These are phyloP conservation scores for Choloepus didactylus DNA, from an alignment of 2,797 vertebrate species.

Conservation along the genomic window DNA sequence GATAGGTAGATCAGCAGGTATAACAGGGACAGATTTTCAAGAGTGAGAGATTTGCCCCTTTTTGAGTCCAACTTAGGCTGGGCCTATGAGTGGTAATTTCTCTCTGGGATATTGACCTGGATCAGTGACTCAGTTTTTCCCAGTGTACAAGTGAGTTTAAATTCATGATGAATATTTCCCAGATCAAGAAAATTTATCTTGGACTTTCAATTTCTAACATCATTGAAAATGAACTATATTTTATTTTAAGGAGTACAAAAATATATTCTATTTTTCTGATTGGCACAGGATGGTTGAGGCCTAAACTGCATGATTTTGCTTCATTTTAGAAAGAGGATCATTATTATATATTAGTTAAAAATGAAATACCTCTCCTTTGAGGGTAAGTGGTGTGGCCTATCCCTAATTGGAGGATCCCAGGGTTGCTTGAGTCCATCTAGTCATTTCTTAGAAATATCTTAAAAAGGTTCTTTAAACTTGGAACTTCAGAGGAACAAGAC, in stretches of 20 bases:
- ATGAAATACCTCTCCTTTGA: not conserved
- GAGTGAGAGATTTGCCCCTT: not conserved
- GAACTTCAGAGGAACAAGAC: not conserved
- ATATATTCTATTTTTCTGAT: not conserved
- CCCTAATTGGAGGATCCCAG: not conserved
- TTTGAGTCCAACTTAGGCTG: not conserved
- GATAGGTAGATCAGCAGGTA: not conserved
- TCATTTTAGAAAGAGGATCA: not conserved
- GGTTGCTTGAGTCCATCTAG: not conserved
- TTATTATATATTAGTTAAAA: not conserved
- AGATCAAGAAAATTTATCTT: not conserved
- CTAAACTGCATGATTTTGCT: not conserved
- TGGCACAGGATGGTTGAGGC: not conserved
- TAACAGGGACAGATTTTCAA: not conserved
- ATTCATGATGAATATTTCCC: not conserved
- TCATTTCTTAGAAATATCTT: not conserved
- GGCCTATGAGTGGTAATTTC: not conserved
- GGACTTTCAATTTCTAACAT: not conserved
- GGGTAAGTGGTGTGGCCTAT: not conserved
- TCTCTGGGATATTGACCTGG: not conserved
- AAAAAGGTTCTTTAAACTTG: not conserved
- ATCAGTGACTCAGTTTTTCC: not conserved
- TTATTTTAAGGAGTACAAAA: not conserved
- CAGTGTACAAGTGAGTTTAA: not conserved
- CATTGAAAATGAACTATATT: not conserved